These are phyloP conservation scores for Parambassis ranga DNA, from an alignment of 2,797 vertebrate genomes.

Conservation along the genomic window DNA sequence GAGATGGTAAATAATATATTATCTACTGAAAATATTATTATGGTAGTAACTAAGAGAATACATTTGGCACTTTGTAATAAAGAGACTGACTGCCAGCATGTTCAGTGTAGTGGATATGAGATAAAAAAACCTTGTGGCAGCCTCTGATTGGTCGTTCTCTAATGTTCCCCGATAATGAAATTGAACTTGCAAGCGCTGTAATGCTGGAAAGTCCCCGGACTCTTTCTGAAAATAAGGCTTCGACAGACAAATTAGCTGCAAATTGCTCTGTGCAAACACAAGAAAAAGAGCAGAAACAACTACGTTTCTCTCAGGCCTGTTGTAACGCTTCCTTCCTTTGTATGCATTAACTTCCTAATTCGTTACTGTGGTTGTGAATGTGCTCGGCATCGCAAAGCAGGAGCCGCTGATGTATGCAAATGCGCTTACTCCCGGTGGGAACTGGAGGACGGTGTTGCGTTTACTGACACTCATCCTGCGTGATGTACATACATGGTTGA, in stretches of 20 bases:
- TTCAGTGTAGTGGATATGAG: not conserved
- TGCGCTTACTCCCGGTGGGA: no score
- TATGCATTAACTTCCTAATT: not conserved
- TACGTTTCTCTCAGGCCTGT: not conserved
- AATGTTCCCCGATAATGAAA: constrained; percentile 12
- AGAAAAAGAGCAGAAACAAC: constrained; percentile 7
- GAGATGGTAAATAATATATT: no score
- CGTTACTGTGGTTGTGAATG: not conserved
- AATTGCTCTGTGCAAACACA: constrained; percentile 36
- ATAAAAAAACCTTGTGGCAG: not conserved
- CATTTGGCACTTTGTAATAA: no score
- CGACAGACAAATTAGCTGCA: constrained; percentile 37
- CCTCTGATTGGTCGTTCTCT: not conserved
- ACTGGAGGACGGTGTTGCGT: no score
- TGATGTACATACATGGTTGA: no score
- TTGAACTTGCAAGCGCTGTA: constrained; percentile 13
- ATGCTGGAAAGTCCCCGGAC: constrained; percentile 6
- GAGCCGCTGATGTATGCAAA: not conserved
- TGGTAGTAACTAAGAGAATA: no score
- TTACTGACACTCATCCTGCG: no score
- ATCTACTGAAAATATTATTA: no score
- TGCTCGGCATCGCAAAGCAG: not conserved
- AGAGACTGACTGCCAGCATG: not conserved
- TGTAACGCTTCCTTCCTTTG: constrained; percentile 3
- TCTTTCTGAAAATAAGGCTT: constrained; percentile 10